Percentiles rank a stretch among this genome's conserved stretches.
Conservation (phyloP, 2,113 vertebrate genomes). For the Perca flavescens region DNA sequence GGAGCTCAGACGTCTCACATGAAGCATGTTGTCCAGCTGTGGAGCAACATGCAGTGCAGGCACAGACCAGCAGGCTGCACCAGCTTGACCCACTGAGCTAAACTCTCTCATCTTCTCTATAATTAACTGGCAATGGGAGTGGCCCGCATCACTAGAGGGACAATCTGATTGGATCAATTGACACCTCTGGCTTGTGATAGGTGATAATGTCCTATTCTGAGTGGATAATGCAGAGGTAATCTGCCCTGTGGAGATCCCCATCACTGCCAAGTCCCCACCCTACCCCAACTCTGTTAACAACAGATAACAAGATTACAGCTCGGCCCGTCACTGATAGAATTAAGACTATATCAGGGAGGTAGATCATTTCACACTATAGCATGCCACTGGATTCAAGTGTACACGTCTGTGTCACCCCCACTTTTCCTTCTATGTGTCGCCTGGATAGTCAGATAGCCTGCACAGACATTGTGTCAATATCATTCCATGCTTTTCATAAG, state of each 20-base stretch:
- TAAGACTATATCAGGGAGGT: slow-evolving; percentile 67
- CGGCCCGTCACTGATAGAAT: slow-evolving; percentile 73
- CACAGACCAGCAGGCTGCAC: slow-evolving; percentile 25
- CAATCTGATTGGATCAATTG: slow-evolving; percentile 79
- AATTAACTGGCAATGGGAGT: slow-evolving; percentile 66
- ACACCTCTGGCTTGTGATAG: slow-evolving; percentile 78
- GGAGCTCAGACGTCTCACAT: slow-evolving; percentile 12
- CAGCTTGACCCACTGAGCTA: neutral
- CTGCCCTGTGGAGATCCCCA: slow-evolving; percentile 74
- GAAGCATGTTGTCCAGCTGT: neutral
- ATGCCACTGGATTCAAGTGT: slow-evolving; percentile 21
- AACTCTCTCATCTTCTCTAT: slow-evolving; percentile 40
- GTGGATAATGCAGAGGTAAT: slow-evolving; percentile 83
- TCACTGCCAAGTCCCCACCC: slow-evolving; percentile 62
- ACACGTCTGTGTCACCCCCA: slow-evolving; percentile 1
- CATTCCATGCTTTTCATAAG: neutral
- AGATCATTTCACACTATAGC: slow-evolving; percentile 62
- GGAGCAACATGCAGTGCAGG: slow-evolving; percentile 16
- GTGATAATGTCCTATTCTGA: slow-evolving; percentile 77
- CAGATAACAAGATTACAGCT: slow-evolving; percentile 81
- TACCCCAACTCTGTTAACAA: slow-evolving; percentile 73
- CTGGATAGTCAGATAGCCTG: neutral
- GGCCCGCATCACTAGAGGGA: slow-evolving; percentile 58
- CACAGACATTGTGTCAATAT: neutral
- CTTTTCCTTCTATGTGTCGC: neutral